phyloP scores from a whole-genome alignment of 2,797 vertebrate species.

The Falco novaeseelandiae region DNA sequence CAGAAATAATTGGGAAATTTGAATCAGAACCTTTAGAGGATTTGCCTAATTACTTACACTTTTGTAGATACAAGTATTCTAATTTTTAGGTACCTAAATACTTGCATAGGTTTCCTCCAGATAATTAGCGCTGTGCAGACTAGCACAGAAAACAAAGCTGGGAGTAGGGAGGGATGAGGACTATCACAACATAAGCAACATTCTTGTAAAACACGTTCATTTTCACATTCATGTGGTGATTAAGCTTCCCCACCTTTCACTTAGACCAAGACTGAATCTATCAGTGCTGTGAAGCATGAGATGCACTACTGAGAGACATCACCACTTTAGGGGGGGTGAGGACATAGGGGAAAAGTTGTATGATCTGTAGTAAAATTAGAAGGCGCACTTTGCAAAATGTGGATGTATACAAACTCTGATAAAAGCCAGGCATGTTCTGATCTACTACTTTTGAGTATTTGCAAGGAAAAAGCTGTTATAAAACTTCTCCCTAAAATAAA shows the following conservation, averaged over 20 bases:
- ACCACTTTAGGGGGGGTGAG: background rate
- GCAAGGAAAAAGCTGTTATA: background rate
- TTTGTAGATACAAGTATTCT: conserved; percentile 2
- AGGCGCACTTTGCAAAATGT: background rate
- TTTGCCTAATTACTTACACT: background rate
- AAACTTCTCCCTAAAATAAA: conserved; percentile 11
- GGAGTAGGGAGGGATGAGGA: background rate
- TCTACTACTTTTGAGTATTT: background rate
- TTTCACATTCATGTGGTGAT: background rate
- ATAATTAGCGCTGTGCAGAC: background rate
- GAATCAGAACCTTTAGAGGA: background rate
- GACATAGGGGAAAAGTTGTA: background rate
- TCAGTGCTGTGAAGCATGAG: background rate
- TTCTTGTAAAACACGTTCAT: background rate
- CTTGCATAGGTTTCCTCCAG: background rate
- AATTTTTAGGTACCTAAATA: background rate
- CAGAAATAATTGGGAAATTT: background rate
- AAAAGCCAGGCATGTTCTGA: background rate
- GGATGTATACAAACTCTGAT: background rate
- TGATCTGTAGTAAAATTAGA: background rate
- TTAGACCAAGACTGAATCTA: background rate
- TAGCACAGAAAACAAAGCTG: background rate
- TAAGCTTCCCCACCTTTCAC: background rate
- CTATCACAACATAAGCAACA: background rate
- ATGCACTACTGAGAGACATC: background rate